These are phyloP conservation scores for Mungos mungo DNA, from an alignment of 2,113 vertebrate species.

Conservation along the genomic window DNA sequence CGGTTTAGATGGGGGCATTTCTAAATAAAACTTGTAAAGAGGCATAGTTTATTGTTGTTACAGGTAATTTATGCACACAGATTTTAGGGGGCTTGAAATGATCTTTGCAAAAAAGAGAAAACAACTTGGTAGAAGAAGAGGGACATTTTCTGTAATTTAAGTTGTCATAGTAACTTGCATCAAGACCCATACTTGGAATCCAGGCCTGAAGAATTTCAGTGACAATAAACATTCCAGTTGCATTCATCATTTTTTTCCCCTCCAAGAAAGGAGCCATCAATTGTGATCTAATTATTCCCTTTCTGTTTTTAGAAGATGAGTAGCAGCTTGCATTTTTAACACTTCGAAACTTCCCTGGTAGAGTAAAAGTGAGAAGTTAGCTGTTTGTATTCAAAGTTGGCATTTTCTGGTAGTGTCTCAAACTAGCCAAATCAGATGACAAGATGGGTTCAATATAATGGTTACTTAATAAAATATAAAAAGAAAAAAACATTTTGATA, in stretches of 20 bases:
- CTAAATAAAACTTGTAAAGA: constrained; percentile 36
- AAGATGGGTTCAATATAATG: neutral
- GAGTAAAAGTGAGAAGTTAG: constrained; percentile 25
- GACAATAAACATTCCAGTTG: constrained; percentile 62
- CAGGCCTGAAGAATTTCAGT: constrained; percentile 69
- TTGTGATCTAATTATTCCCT: constrained; percentile 63
- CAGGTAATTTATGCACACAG: neutral
- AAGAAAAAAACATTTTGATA: neutral
- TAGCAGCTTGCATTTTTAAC: neutral
- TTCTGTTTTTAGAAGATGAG: constrained; percentile 52
- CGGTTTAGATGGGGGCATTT: neutral
- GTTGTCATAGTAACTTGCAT: constrained; percentile 80
- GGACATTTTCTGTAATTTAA: constrained; percentile 80
- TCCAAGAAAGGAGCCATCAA: constrained; percentile 1
- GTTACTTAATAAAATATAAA: constrained; percentile 22
- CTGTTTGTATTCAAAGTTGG: neutral
- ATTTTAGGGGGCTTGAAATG: constrained; percentile 3
- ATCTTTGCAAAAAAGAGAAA: neutral
- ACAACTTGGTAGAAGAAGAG: constrained; percentile 53
- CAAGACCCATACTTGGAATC: constrained; percentile 71
- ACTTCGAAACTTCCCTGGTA: constrained; percentile 21
- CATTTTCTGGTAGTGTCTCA: constrained; percentile 11
- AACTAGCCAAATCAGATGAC: neutral
- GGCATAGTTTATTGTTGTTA: neutral
- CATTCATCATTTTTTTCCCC: constrained; percentile 30